Percentiles rank a stretch among this genome's conserved stretches.
Evolutionary conservation across 1,140 invertebrate species (phyloP).

Genomic region (Cyphomyrmex costatus): DNA sequence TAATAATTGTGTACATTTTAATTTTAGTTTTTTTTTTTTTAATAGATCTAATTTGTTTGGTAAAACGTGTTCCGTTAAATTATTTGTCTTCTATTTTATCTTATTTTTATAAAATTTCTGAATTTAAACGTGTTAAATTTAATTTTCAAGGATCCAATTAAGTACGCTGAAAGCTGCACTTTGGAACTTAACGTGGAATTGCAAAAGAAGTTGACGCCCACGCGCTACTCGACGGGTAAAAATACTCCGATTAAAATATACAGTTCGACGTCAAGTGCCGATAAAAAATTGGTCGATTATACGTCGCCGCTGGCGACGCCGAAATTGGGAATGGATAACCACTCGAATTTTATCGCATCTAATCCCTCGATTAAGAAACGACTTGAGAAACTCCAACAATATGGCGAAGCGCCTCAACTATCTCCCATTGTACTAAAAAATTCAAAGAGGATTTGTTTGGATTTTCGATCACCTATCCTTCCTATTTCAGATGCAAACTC

Average conservation of each 20-base stretch:
- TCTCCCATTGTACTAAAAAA: slow-evolving; percentile 78
- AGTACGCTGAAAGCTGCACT: slow-evolving; percentile 75
- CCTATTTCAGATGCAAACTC: neutral
- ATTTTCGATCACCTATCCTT: slow-evolving; percentile 74
- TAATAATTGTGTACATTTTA: slow-evolving; percentile 2
- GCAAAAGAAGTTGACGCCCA: slow-evolving; percentile 77
- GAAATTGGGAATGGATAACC: slow-evolving; percentile 5
- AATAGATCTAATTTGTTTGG: neutral
- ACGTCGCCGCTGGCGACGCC: neutral
- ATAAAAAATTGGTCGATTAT: slow-evolving; percentile 13
- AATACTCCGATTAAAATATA: slow-evolving; percentile 43
- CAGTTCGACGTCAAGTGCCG: neutral
- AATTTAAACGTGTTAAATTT: slow-evolving; percentile 19
- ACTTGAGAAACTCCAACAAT: slow-evolving; percentile 80
- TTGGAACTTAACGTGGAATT: slow-evolving; percentile 77
- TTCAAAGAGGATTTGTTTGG: slow-evolving; percentile 74
- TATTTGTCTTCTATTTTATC: neutral
- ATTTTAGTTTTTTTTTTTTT: slow-evolving; percentile 37
- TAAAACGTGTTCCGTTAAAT: neutral
- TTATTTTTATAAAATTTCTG: slow-evolving; percentile 28
- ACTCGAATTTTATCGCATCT: neutral
- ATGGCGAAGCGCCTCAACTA: slow-evolving; percentile 78
- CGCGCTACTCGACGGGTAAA: slow-evolving; percentile 49
- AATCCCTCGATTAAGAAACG: slow-evolving; percentile 72
- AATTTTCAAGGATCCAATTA: slow-evolving; percentile 76